Evolutionary conservation across 2,888 invertebrate genomes (phyloP).

Genomic region (Diaphora mendica): DNA sequence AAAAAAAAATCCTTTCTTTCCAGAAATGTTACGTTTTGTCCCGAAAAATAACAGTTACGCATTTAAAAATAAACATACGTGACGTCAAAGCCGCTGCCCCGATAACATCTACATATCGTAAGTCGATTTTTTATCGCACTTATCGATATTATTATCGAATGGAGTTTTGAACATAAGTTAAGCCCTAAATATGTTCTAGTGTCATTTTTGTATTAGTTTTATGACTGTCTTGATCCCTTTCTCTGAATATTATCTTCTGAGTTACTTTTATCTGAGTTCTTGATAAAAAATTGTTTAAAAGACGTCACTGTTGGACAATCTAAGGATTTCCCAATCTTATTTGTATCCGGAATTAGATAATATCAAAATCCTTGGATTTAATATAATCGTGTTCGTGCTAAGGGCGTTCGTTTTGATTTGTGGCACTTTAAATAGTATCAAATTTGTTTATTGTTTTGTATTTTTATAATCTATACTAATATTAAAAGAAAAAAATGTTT

Average conservation of each 20-base stretch:
- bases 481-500: too few species aligned
- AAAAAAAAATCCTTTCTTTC: too few species aligned
- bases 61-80: conserved; percentile 19
- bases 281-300: conserved; percentile 1
- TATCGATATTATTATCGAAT: conserved; percentile 21
- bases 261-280: background rate
- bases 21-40: background rate
- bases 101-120: conserved; percentile 50
- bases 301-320: background rate
- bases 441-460: background rate
- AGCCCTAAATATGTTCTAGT: conserved; percentile 15
- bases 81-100: conserved; percentile 17
- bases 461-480: background rate
- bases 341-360: conserved; percentile 7
- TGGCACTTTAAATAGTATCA: background rate
- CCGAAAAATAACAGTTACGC: conserved; percentile 11
- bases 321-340: background rate
- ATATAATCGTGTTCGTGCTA: background rate
- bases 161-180: conserved; percentile 15
- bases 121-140: conserved; percentile 29
- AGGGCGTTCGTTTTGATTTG: background rate
- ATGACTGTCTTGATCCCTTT: conserved; percentile 6
- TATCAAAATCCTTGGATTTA: conserved; percentile 1
- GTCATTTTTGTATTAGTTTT: conserved; percentile 19
- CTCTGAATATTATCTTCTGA: background rate